These are phyloP conservation scores for Drosophila ercepeae DNA, from an alignment of 1,140 invertebrate species.

Conservation along the genomic window DNA sequence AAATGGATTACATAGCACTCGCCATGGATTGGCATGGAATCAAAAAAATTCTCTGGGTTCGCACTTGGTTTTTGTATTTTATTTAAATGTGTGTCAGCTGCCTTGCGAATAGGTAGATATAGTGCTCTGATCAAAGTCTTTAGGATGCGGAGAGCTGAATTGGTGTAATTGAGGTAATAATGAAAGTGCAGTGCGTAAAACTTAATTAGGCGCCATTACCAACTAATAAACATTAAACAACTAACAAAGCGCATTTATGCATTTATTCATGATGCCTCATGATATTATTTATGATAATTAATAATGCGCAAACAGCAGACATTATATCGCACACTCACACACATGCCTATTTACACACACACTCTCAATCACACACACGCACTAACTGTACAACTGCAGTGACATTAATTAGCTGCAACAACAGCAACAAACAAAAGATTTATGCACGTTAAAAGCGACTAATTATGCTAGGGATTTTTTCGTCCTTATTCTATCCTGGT, in stretches of 20 bases:
- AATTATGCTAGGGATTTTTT: conserved; percentile 56
- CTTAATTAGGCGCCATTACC: conserved; percentile 42
- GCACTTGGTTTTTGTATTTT: background rate
- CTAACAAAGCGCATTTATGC: conserved; percentile 75
- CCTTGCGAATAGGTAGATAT: background rate
- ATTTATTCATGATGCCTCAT: conserved; percentile 61
- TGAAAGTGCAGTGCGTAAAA: conserved; percentile 24
- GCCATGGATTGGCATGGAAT: conserved; percentile 57
- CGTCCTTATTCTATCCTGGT: conserved; percentile 15
- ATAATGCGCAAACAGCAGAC: conserved; percentile 36
- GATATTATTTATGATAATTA: conserved; percentile 57
- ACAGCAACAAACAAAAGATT: conserved; percentile 54
- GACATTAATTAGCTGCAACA: conserved; percentile 67
- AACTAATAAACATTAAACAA: conserved; percentile 67
- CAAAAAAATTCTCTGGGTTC: conserved; percentile 10
- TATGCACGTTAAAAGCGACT: conserved; percentile 66
- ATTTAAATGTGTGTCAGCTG: background rate
- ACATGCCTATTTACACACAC: conserved; percentile 34
- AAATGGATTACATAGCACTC: conserved; percentile 37
- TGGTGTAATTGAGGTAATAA: conserved; percentile 42
- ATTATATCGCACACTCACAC: conserved; percentile 8
- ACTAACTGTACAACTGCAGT: conserved; percentile 55
- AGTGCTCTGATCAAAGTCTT: conserved; percentile 20
- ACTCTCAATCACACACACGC: conserved; percentile 9
- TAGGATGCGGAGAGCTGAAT: conserved; percentile 14